Conservation (phyloP, 2,797 vertebrate genomes). For the Notolabrus celidotus region DNA sequence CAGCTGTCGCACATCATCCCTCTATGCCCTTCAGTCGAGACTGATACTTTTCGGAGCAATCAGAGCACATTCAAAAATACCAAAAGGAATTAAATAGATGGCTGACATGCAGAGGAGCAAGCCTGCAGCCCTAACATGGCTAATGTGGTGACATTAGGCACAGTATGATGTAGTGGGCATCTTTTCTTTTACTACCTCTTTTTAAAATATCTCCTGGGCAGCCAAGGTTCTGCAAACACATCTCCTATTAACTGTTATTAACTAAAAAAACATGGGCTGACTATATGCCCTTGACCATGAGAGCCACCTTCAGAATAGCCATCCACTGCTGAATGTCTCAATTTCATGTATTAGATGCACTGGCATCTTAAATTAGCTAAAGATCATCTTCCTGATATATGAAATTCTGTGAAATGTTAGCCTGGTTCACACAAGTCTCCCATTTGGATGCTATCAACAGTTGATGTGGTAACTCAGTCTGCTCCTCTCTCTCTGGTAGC, state of each 20-base stretch:
- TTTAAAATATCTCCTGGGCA: neutral
- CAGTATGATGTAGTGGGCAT: neutral
- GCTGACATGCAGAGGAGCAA: constrained; percentile 5
- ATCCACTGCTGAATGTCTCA: too few relatives aligned
- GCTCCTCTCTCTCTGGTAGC: constrained; percentile 9
- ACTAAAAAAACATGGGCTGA: too few relatives aligned
- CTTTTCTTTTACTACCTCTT: neutral
- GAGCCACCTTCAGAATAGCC: too few relatives aligned
- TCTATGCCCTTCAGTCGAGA: constrained; percentile 4
- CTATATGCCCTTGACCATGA: too few relatives aligned
- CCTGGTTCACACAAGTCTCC: neutral
- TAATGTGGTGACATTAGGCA: neutral
- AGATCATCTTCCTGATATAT: too few relatives aligned
- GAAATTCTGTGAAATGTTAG: too few relatives aligned
- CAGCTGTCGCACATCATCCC: constrained; percentile 29
- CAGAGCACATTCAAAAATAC: neutral
- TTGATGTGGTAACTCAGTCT: too few relatives aligned
- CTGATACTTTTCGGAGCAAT: constrained; percentile 3
- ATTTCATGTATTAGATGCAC: too few relatives aligned
- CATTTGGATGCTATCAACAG: too few relatives aligned
- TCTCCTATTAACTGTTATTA: too few relatives aligned
- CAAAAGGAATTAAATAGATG: constrained; percentile 15
- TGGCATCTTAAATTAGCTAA: too few relatives aligned
- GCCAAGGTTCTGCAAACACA: too few relatives aligned
- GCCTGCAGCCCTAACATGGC: neutral